Evolutionary conservation across 2,797 vertebrate genomes (phyloP), one percentile per base, ranked within the genome.

Genomic region (Acrocephalus scirpaceus): DNA sequence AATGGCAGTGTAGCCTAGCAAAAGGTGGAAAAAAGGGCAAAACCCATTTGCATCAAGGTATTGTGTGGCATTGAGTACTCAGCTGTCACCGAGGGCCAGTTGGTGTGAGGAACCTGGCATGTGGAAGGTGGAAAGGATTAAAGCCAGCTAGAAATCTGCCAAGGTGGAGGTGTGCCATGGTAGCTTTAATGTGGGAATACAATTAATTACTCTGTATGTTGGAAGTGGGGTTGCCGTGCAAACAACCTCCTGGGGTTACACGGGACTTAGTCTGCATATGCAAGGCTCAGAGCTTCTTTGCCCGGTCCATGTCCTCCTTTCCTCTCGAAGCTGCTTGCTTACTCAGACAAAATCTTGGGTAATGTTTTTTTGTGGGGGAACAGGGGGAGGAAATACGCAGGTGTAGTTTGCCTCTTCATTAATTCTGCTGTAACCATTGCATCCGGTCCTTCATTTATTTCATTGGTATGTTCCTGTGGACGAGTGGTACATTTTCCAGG

Each of bases 101-200:
- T 94, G 80, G 83, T 92, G 45, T 84, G 88, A 87, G 36, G 80
- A 80, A 16, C 32, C 79, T 93, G 83, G 87, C 91, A 66, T 32
- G 60, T 57, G 67, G 60, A 88, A 74, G 76, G 57, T 84, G 47
- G 82, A 65, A 40, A 90, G 88, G 82, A 80, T 69, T 42, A 81
- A 82, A 92, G 92, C 86, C 86, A 96, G 61, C 44, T 84, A 79
- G 86, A 91, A 93, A 82, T 82, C 53, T 92, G 95, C 92, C 93
- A 93, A 53, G 32, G 86, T 96, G 95, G 92, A 93, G 83, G 77
- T 90, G 64, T 92, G 88, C 95, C 92, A 88, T 54, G n/a, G 44
- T 67, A 45, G 71, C 50, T 93, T 91, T 86, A 76, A 47, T 60
- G 54, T 58, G 88, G 67, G 61, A 90, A 74, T 92, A 16, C 70